phyloP scores from a whole-genome alignment of 2,888 invertebrate species.

The Coenonympha glycerion region DNA sequence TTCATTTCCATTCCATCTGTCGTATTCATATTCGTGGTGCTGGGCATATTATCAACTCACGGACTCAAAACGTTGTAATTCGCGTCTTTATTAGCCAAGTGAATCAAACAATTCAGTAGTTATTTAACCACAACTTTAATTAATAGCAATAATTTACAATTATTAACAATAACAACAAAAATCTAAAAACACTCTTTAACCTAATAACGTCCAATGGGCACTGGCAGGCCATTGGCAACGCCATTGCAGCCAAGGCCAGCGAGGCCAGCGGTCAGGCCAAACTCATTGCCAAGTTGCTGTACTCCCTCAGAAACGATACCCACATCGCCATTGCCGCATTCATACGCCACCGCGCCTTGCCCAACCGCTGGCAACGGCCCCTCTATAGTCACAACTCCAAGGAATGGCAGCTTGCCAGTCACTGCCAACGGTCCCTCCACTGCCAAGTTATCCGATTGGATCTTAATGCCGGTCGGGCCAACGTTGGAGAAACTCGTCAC shows the following conservation, averaged over 20 bases:
- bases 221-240: not conserved
- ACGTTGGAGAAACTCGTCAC: slow-evolving; percentile 31
- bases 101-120: not conserved
- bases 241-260: slow-evolving; percentile 3
- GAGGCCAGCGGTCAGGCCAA: not conserved
- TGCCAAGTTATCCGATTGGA: slow-evolving; percentile 29
- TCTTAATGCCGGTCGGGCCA: slow-evolving; percentile 30
- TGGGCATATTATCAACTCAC: no score
- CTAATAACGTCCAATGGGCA: not conserved
- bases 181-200: not conserved
- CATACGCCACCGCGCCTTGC: slow-evolving; percentile 33
- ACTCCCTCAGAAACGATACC: slow-evolving; percentile 14
- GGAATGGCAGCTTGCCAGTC: slow-evolving; percentile 31
- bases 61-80: no score
- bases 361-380: slow-evolving; percentile 38
- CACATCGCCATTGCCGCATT: slow-evolving; percentile 30
- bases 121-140: not conserved
- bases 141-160: not conserved
- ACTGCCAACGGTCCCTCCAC: slow-evolving; percentile 32
- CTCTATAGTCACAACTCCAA: slow-evolving; percentile 39
- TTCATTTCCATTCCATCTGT: no score
- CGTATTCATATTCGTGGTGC: no score
- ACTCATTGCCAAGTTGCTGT: not conserved
- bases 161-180: not conserved
- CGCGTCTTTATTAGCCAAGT: not conserved